Percentiles rank a stretch among this genome's conserved stretches.
phyloP scores from a whole-genome alignment of 1,140 invertebrate genomes.

The Ptiloglossa arizonensis region DNA sequence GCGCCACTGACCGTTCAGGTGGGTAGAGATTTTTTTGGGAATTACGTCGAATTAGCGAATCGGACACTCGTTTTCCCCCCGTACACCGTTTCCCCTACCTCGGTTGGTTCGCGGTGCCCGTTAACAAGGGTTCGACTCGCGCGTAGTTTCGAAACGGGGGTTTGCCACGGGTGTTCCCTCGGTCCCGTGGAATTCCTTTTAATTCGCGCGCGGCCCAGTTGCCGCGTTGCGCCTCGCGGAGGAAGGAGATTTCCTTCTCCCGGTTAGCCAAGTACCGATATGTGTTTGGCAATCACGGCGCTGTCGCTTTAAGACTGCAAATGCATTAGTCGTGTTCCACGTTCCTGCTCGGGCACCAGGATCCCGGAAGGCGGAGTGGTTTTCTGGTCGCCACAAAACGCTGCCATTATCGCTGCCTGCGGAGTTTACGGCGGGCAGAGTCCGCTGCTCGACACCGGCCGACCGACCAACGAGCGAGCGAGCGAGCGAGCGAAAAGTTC shows the following conservation, averaged over 20 bases:
- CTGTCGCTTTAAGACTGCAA: constrained; percentile 63
- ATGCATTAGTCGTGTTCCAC: constrained; percentile 67
- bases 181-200: background rate
- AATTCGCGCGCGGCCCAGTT: constrained; percentile 1
- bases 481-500: constrained; percentile 12
- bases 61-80: too few species aligned
- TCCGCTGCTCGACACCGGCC: background rate
- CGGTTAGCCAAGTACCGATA: constrained; percentile 48
- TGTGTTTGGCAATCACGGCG: constrained; percentile 56
- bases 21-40: constrained; percentile 2
- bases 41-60: constrained; percentile 29
- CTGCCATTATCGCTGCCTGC: constrained; percentile 62
- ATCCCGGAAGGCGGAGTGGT: constrained; percentile 68
- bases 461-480: background rate
- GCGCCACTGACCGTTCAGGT: too few species aligned
- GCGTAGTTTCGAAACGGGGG: too few species aligned
- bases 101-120: too few species aligned
- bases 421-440: constrained; percentile 54
- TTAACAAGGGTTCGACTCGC: too few species aligned
- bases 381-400: constrained; percentile 65
- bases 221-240: background rate
- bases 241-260: constrained; percentile 20
- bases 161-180: too few species aligned
- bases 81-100: too few species aligned
- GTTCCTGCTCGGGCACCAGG: constrained; percentile 45